These are phyloP conservation scores for Vireo altiloquus DNA, from an alignment of 2,113 vertebrate genomes.

Conservation along the genomic window DNA sequence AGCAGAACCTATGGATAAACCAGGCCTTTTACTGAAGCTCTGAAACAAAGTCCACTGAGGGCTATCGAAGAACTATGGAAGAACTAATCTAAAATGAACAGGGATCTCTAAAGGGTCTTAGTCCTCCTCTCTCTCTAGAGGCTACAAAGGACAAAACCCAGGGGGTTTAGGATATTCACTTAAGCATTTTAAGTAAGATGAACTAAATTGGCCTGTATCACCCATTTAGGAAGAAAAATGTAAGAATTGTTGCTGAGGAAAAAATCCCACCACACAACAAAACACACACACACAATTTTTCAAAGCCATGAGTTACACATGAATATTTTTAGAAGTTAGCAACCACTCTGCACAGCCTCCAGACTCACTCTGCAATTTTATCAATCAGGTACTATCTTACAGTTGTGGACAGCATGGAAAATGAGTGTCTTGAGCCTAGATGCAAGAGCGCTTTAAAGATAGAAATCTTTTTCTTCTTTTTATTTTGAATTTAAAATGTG, in stretches of 20 bases:
- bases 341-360: not conserved
- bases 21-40: not conserved
- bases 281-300: not conserved
- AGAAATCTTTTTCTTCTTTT: not conserved
- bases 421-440: not conserved
- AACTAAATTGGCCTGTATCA: not conserved
- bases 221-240: not conserved
- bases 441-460: not conserved
- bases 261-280: not conserved
- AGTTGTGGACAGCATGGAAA: not conserved
- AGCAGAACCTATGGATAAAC: not conserved
- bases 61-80: not conserved
- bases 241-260: not conserved
- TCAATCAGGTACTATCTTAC: not conserved
- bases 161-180: not conserved
- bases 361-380: not conserved
- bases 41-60: not conserved
- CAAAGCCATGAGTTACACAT: not conserved
- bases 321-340: not conserved
- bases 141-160: not conserved
- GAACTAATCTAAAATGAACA: not conserved
- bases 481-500: constrained; percentile 43
- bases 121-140: not conserved
- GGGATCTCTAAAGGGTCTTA: not conserved
- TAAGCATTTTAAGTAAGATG: not conserved